Percentiles rank a stretch among this genome's conserved stretches.
These are phyloP conservation scores for Drosophila paramelanica DNA, from an alignment of 2,888 invertebrate species.

Conservation along the genomic window DNA sequence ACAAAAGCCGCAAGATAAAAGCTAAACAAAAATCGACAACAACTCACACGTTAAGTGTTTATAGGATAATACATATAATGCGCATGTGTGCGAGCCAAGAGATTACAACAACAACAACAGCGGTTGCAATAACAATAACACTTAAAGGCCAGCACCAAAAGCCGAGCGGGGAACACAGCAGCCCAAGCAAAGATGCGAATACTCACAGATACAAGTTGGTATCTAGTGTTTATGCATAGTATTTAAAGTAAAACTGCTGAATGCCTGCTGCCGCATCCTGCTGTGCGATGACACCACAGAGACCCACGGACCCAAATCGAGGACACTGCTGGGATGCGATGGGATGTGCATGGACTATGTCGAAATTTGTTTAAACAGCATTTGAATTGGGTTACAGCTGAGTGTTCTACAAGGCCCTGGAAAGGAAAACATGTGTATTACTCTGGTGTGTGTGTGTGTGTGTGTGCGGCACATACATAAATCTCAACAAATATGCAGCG, in stretches of 20 bases:
- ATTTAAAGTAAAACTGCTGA: conserved; percentile 28
- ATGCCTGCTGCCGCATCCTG: conserved; percentile 24
- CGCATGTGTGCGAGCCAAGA: conserved; percentile 13
- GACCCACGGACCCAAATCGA: conserved; percentile 30
- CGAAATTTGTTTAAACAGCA: conserved; percentile 70
- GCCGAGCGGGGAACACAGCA: conserved; percentile 2
- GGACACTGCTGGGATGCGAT: conserved; percentile 30
- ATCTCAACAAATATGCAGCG: conserved; percentile 63
- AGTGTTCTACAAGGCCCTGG: conserved; percentile 53
- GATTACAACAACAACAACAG: conserved; percentile 36
- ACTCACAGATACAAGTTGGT: conserved; percentile 1
- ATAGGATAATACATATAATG: conserved; percentile 60
- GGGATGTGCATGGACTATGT: conserved; percentile 31
- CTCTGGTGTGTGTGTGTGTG: conserved; percentile 12
- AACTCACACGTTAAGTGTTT: conserved; percentile 76
- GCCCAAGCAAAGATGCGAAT: too few species aligned
- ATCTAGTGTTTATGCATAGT: conserved; percentile 10
- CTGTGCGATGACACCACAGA: conserved; percentile 37
- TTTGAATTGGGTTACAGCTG: conserved; percentile 71
- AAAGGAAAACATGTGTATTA: conserved; percentile 41
- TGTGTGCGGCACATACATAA: conserved; percentile 49
- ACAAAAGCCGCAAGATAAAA: conserved; percentile 66
- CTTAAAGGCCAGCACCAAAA: conserved; percentile 47
- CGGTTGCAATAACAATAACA: conserved; percentile 62
- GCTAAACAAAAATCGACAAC: conserved; percentile 52